Evolutionary conservation across 2,888 invertebrate species (phyloP), one percentile per base, ranked within the genome.

Genomic region (Ernsta delagoae): DNA sequence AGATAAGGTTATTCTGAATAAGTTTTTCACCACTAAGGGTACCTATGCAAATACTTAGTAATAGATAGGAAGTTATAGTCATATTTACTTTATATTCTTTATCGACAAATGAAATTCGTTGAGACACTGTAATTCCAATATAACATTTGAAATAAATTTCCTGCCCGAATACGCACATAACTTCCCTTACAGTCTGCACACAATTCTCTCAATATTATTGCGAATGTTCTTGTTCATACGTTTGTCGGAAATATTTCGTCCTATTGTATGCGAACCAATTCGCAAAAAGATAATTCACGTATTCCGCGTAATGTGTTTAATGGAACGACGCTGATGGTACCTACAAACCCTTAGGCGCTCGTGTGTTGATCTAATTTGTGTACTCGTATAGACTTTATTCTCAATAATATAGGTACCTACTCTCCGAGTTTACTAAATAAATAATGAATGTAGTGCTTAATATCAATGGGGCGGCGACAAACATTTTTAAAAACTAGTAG

Each of bases 201-300:
- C 57, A 68, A 69, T 54, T 70, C 65, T 65, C 64, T n/a, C 57
- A 36, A 36, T 57, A 57, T 57, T 57, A 63, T 63, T 43, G 43
- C 12, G 67, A 70, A 70, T 43, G 48, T 64, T 60, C 48, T 67
- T 43, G 48, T 64, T 60, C 48, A 61, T 59, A 43, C 56, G 50
- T 50, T 50, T 50, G 50, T 50, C 8, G 50, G 16, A 50, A 53
- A 45, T 59, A 41, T 45, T 45, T 59, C 59, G 60, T 50, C 8
- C 66, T 70, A 65, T 66, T 70, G 62, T 54, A 56, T 41, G 60
- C 65, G n/a, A 65, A 63, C 59, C 50, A 69, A 64, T 70, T 61
- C 56, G 45, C 39, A 12, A 62, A 57, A 57, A 57, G 36, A 63
- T 62, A 57, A 66, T 66, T 66, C 66, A 36, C 11, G 50, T 31